Evolutionary conservation across 2,888 invertebrate genomes (phyloP).

Genomic region (Apodemia zela): DNA sequence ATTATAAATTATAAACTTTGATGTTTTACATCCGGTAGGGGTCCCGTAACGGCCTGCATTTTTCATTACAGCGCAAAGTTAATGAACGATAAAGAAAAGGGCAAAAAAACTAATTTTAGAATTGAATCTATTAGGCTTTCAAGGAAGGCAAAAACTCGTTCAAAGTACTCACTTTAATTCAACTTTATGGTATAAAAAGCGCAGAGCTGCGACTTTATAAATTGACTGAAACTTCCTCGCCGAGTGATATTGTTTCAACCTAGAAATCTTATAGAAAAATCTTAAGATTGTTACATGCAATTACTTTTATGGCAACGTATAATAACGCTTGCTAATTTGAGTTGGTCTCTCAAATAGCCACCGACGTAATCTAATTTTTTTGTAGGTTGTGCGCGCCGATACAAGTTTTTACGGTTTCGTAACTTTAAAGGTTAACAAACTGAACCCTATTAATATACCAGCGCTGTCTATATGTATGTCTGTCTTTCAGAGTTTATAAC

Average conservation of each 20-base stretch:
- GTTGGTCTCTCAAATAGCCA: too few relatives aligned
- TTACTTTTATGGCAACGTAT: not conserved
- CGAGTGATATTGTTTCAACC: constrained; percentile 33
- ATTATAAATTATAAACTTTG: too few relatives aligned
- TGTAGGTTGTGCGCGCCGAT: too few relatives aligned
- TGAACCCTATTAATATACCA: too few relatives aligned
- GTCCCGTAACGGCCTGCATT: not conserved
- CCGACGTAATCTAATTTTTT: too few relatives aligned
- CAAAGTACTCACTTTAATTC: constrained; percentile 52
- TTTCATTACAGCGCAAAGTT: not conserved
- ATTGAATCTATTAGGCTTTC: constrained; percentile 43
- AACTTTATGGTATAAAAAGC: constrained; percentile 57
- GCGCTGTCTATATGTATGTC: too few relatives aligned
- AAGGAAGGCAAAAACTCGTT: constrained; percentile 45
- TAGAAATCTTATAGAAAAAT: constrained; percentile 19
- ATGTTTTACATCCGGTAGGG: too few relatives aligned
- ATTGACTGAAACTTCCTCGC: constrained; percentile 45
- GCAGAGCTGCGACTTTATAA: constrained; percentile 47
- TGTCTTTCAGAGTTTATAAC: too few relatives aligned
- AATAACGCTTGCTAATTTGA: not conserved
- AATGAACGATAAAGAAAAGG: not conserved
- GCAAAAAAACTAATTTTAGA: constrained; percentile 2
- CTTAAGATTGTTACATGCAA: not conserved
- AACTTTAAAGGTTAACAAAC: too few relatives aligned
- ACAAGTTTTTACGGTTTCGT: too few relatives aligned